Base-by-base conservation (phyloP, 2,888 invertebrate genomes). In the Gisinianus flammeolus region DNA sequence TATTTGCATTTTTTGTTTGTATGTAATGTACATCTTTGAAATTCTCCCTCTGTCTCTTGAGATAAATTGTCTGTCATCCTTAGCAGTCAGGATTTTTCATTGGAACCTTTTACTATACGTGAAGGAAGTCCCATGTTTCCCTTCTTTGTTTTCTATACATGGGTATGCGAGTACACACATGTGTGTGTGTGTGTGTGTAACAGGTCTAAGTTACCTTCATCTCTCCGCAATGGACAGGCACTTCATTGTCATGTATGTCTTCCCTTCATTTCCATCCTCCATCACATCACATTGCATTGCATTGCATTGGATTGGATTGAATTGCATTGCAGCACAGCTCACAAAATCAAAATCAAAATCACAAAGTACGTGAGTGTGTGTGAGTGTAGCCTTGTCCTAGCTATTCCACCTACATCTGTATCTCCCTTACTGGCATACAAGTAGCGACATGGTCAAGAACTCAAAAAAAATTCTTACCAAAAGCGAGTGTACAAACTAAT, bases 31-130 rank as follows among this genome's bases (percentile, higher is more conserved):
- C 30, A 30, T 67, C 8, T 31, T 16, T 44, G n/a, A 16, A 54
- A 54, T 8, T 19, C 6, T 54, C n/a, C n/a, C 8, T 54, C 19
- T 54, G 10, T 54, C 54, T 54, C 19, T 5, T 3, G 58, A 76
- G 33, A 76, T 68, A 76, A 76, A 76, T 69, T 69, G 56, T 76
- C 68, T 68, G 68, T 76, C 76, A 58, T 68, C 69, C 76, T 76
- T 68, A 76, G 33, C 62, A 73, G 35, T 24, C 26, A 73, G 35
- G n/a, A 64, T 73, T 56, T 73, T 62, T 62, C 64, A 62, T 73
- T 73, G 73, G 73, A 58, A 62, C 62, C 62, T 62, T 54, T 54
- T 19, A 44, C 44, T n/a, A 67, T 28, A 33, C 22, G 33, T n/a
- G n/a, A 54, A 70, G 52, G 70, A 70, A 70, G 70, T 70, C 70